Percentiles rank a stretch among this genome's conserved stretches.
These are phyloP conservation scores for Cyanocitta stelleri DNA, from an alignment of 2,113 vertebrate genomes.

Conservation along the genomic window DNA sequence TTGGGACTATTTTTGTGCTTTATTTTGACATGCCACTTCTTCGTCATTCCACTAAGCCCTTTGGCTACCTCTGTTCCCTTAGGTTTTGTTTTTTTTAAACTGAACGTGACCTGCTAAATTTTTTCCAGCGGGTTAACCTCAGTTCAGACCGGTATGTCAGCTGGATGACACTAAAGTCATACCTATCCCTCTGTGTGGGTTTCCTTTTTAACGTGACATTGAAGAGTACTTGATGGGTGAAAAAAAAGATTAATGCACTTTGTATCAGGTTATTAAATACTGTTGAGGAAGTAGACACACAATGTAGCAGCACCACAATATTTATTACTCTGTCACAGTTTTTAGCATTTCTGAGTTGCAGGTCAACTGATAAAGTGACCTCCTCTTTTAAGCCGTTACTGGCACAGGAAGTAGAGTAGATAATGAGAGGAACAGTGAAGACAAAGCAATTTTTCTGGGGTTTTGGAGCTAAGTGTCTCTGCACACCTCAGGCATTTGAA, in stretches of 20 bases:
- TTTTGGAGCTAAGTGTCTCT: slow-evolving; percentile 66
- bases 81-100: slow-evolving; percentile 48
- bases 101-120: slow-evolving; percentile 63
- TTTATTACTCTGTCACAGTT: slow-evolving; percentile 84
- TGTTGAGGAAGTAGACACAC: slow-evolving; percentile 80
- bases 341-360: slow-evolving; percentile 77
- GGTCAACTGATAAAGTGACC: slow-evolving; percentile 68
- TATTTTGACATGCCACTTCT: slow-evolving; percentile 62
- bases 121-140: slow-evolving; percentile 39
- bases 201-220: slow-evolving; percentile 68
- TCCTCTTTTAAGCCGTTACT: slow-evolving; percentile 64
- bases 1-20: slow-evolving; percentile 63
- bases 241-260: slow-evolving; percentile 82
- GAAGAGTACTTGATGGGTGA: slow-evolving; percentile 71
- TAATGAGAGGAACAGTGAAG: slow-evolving; percentile 52
- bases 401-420: slow-evolving; percentile 69
- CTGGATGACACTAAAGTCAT: slow-evolving; percentile 62
- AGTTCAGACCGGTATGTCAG: slow-evolving; percentile 37
- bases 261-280: slow-evolving; percentile 83
- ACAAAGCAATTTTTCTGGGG: slow-evolving; percentile 68
- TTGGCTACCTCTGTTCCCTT: slow-evolving; percentile 83
- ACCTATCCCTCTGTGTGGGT: slow-evolving; percentile 54
- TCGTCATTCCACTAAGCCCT: slow-evolving; percentile 88
- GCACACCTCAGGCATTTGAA: slow-evolving; percentile 79
- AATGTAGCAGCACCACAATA: slow-evolving; percentile 84